These are phyloP conservation scores for Chaetophractus vellerosus DNA, from an alignment of 2,797 vertebrate genomes.

Conservation along the genomic window DNA sequence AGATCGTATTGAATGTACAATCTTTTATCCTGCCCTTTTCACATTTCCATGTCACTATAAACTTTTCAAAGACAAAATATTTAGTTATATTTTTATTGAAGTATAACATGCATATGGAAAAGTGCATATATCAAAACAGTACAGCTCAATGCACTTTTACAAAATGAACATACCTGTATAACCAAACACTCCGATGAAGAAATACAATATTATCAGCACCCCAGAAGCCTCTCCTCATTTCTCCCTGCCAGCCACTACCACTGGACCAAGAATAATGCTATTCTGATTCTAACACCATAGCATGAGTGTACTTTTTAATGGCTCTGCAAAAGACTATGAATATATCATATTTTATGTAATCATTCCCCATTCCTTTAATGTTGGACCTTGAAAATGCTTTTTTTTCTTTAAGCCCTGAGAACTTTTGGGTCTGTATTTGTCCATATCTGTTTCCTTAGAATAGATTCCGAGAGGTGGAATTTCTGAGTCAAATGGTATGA, in stretches of 20 bases:
- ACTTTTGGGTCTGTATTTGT: constrained; percentile 6
- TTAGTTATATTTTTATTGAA: constrained; percentile 32
- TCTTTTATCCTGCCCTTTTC: constrained; percentile 4
- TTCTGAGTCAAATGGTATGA: constrained; percentile 37
- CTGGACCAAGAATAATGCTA: not conserved
- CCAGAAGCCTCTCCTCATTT: not conserved
- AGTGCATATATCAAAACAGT: constrained; percentile 18
- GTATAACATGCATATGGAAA: not conserved
- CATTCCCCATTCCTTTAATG: constrained; percentile 17
- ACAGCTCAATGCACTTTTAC: not conserved
- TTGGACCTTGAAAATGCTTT: constrained; percentile 3
- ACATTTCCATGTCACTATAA: constrained; percentile 52
- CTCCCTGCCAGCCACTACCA: not conserved
- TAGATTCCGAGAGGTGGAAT: constrained; percentile 23
- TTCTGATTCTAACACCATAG: not conserved
- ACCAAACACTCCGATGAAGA: constrained; percentile 11
- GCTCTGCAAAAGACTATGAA: not conserved
- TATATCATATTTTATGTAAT: constrained; percentile 34
- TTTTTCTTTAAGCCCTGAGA: not conserved
- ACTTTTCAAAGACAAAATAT: constrained; percentile 39
- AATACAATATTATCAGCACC: not conserved
- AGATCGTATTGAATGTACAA: not conserved
- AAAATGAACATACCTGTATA: not conserved
- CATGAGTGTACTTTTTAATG: constrained; percentile 44
- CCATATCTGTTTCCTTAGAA: constrained; percentile 36